Evolutionary conservation across 2,888 invertebrate genomes (phyloP), one percentile per base, ranked within the genome.

Genomic region (Agrotis exclamationis): DNA sequence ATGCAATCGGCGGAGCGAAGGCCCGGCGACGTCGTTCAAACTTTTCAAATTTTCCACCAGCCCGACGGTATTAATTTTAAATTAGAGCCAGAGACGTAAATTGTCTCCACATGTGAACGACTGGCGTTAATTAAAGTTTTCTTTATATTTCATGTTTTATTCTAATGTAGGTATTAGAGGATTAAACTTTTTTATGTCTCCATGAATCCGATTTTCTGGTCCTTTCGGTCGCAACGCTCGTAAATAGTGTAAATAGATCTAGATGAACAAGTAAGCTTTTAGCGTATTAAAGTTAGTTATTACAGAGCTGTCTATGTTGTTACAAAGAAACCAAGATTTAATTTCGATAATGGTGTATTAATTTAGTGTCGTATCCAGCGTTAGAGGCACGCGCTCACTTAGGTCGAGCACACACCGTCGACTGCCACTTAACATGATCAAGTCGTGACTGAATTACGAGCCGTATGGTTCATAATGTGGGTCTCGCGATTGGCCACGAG

Each of bases 1-100:
- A 95, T 95, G 94, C 95, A 94, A 94, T 94, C 93, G 93, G 88
- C 91, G 90, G 88, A 89, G 91, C 92, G 88, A 86, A 90, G 91
- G 91, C 92, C 87, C 89, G 90, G 85, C 90, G 91, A 89, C 90
- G 92, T 93, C 95, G 94, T 95, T 93, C 87, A 94, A 96, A 96
- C 96, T 96, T 96, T 96, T 95, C 93, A 95, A 95, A 96, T 96
- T 95, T 95, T 93, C 95, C 91, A 92, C 92, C 89, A 90, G 89
- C 91, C 89, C 90, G 87, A 88, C 90, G 89, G 92, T 93, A 94
- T 95, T 94, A 93, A 94, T 95, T 95, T 94, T 94, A 94, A 94
- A 95, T 94, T 93, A 92, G 91, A 93, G 82, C 84, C 89, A 84
- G 89, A 91, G 89, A 91, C 90, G 89, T 92, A 92, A 93, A 92